These are phyloP conservation scores for Fragum fragum DNA, from an alignment of 2,888 invertebrate species.

Conservation along the genomic window DNA sequence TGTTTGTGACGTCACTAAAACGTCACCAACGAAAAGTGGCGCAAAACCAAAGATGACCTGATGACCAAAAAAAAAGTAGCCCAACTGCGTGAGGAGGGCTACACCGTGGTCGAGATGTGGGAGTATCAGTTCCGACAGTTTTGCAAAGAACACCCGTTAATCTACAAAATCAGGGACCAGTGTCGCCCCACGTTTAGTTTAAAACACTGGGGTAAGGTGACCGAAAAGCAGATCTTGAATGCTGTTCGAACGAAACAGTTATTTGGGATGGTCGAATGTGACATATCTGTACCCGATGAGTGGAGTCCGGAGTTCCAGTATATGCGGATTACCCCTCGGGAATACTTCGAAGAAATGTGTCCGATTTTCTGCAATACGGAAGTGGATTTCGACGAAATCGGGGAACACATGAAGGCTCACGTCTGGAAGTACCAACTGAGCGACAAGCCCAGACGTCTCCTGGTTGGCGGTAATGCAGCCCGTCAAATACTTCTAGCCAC, in stretches of 20 bases:
- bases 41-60: slow-evolving; percentile 19
- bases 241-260: slow-evolving; percentile 17
- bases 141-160: slow-evolving; percentile 28
- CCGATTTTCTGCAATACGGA: slow-evolving; percentile 52
- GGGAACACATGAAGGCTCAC: slow-evolving; percentile 2
- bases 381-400: slow-evolving; percentile 35
- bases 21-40: slow-evolving; percentile 40
- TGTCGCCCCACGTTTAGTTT: slow-evolving; percentile 31
- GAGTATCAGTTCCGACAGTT: slow-evolving; percentile 40
- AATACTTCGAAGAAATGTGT: slow-evolving; percentile 48
- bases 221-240: slow-evolving; percentile 39
- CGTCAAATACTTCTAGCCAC: slow-evolving; percentile 51
- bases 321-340: slow-evolving; percentile 18
- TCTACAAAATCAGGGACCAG: slow-evolving; percentile 32
- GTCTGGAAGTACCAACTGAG: slow-evolving; percentile 20
- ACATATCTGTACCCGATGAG: slow-evolving; percentile 47
- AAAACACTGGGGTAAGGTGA: slow-evolving; percentile 32
- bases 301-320: slow-evolving; percentile 36
- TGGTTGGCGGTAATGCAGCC: slow-evolving; percentile 49
- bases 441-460: slow-evolving; percentile 33
- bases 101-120: slow-evolving; percentile 48
- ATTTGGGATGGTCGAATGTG: slow-evolving; percentile 47
- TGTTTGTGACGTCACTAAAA: slow-evolving; percentile 36
- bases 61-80: slow-evolving; percentile 10
- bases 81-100: slow-evolving; percentile 27